Percentiles rank a stretch among this genome's conserved stretches.
phyloP scores from a whole-genome alignment of 2,888 invertebrate species.

The Watsonalla binaria region DNA sequence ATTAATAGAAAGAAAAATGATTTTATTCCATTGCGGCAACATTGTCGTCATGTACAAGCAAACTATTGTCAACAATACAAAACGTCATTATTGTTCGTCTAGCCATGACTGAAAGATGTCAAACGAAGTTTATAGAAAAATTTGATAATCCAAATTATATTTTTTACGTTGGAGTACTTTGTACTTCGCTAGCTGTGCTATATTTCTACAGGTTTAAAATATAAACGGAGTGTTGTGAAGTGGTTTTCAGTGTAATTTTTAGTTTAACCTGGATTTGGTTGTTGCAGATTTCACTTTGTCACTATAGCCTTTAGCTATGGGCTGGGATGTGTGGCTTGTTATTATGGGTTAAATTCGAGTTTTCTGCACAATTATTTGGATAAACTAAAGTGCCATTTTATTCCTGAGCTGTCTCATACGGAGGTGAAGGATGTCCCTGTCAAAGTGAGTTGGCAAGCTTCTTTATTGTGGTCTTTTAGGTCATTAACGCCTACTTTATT shows the following conservation, averaged over 20 bases:
- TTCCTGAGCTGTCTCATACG: conserved; percentile 33
- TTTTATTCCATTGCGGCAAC: background rate
- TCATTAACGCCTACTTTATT: conserved; percentile 26
- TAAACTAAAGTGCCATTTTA: conserved; percentile 60
- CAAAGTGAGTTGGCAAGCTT: conserved; percentile 43
- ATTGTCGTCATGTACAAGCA: background rate
- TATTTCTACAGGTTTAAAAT: conserved; percentile 62
- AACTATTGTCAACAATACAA: conserved; percentile 22
- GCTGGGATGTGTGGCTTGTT: conserved; percentile 74
- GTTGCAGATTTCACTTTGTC: conserved; percentile 68
- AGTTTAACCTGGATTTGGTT: conserved; percentile 35
- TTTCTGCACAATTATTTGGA: conserved; percentile 54
- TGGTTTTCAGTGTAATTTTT: conserved; percentile 12
- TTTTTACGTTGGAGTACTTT: conserved; percentile 61
- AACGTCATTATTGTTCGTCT: conserved; percentile 56
- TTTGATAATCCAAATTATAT: conserved; percentile 70
- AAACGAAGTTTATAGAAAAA: conserved; percentile 66
- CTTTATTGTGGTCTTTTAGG: conserved; percentile 17
- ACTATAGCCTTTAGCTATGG: conserved; percentile 67
- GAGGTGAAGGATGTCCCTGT: conserved; percentile 29
- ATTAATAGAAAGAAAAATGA: no score
- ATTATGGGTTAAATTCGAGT: conserved; percentile 59
- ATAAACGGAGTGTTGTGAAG: conserved; percentile 10
- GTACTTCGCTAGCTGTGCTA: conserved; percentile 55
- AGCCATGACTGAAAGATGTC: conserved; percentile 78